These are phyloP conservation scores for Brachyptera putata DNA, from an alignment of 2,888 invertebrate species.

Conservation along the genomic window DNA sequence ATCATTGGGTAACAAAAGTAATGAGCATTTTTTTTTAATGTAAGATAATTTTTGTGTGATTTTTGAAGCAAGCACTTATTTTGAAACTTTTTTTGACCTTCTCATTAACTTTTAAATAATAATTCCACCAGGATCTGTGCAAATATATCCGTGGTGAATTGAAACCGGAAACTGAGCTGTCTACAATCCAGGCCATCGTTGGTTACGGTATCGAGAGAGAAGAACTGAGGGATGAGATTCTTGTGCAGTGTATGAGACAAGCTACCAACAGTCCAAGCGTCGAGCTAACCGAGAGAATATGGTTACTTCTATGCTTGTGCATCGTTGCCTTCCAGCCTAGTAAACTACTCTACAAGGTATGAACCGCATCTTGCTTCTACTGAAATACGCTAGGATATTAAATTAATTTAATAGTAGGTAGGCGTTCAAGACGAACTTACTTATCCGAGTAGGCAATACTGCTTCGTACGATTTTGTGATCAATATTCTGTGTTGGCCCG, in stretches of 20 bases:
- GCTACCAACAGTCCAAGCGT: conserved; percentile 82
- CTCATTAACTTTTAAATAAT: too few species aligned
- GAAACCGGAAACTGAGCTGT: conserved; percentile 76
- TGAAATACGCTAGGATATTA: too few species aligned
- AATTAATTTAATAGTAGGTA: conserved; percentile 1
- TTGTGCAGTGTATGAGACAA: conserved; percentile 83
- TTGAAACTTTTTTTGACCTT: too few species aligned
- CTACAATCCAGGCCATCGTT: conserved; percentile 78
- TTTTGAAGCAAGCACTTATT: too few species aligned
- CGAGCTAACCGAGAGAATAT: conserved; percentile 80
- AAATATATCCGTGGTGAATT: conserved; percentile 87
- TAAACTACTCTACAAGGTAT: conserved; percentile 67
- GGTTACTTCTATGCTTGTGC: conserved; percentile 83
- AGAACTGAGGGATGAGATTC: conserved; percentile 87
- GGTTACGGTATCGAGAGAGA: conserved; percentile 85
- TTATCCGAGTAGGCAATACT: too few species aligned
- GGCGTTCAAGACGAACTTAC: too few species aligned
- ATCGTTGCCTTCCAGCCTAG: conserved; percentile 91
- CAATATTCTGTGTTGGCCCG: too few species aligned
- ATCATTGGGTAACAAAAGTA: too few species aligned
- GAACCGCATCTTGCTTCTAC: too few species aligned
- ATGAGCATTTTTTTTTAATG: too few species aligned
- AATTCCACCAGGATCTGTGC: conserved; percentile 69
- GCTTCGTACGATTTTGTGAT: too few species aligned
- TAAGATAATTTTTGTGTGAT: too few species aligned